A percentile compares a stretch with the other conserved stretches of the same genome.
Evolutionary conservation across 2,888 invertebrate species (phyloP).

Genomic region (Drosophila bunnanda): DNA sequence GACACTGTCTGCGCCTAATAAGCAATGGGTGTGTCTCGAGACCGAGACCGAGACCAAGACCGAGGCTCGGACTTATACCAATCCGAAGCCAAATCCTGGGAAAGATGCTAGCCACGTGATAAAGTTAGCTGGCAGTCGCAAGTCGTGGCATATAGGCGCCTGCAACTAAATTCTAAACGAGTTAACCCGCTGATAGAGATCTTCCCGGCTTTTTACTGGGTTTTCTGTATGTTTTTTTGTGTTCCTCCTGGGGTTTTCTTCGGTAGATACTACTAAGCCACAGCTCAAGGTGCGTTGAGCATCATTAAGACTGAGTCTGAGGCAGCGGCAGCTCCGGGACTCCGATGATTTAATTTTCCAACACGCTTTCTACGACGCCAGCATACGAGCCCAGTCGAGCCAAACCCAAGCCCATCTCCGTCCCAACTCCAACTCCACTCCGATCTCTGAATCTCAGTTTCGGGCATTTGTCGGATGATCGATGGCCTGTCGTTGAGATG

Average conservation of each 20-base stretch:
- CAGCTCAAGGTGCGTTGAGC: constrained; percentile 73
- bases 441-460: constrained; percentile 24
- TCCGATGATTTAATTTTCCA: constrained; percentile 80
- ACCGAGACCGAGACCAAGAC: too few relatives aligned
- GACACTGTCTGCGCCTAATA: constrained; percentile 80
- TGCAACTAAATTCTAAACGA: constrained; percentile 83
- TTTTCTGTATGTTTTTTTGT: constrained; percentile 4
- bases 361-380: constrained; percentile 74
- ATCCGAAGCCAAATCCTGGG: constrained; percentile 42
- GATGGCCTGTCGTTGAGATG: constrained; percentile 80
- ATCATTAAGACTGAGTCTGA: constrained; percentile 68
- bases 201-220: constrained; percentile 43
- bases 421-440: neutral
- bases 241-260: constrained; percentile 43
- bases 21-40: constrained; percentile 62
- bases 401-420: neutral
- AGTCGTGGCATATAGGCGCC: constrained; percentile 71
- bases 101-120: constrained; percentile 72
- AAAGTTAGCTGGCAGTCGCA: constrained; percentile 53
- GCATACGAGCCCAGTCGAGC: constrained; percentile 46
- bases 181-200: constrained; percentile 83
- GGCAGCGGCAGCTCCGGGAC: constrained; percentile 26
- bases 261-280: constrained; percentile 66
- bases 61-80: constrained; percentile 44
- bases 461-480: constrained; percentile 65